A percentile compares a stretch with the other conserved stretches of the same genome.
Conservation (phyloP, 1,140 invertebrate genomes). For the Acyrthosiphon pisum region DNA sequence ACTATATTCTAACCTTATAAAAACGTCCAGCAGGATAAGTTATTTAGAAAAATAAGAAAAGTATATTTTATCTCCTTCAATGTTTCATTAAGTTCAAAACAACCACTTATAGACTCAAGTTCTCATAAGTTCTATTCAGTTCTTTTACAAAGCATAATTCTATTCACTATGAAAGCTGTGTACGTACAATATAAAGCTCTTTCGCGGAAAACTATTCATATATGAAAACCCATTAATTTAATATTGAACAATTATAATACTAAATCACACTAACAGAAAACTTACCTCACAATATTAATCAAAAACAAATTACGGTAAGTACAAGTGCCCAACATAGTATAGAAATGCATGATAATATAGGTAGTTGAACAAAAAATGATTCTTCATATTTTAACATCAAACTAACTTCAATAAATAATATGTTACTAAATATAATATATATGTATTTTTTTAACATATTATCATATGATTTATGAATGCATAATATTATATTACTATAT, state of each 20-base stretch:
- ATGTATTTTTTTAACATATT: not conserved
- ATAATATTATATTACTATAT: no score
- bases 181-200: not conserved
- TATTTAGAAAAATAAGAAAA: not conserved
- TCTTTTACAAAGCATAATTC: not conserved
- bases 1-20: no score
- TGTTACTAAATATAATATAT: not conserved
- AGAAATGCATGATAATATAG: not conserved
- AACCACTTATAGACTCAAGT: not conserved
- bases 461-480: not conserved
- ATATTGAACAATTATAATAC: conserved; percentile 1
- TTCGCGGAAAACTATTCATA: not conserved
- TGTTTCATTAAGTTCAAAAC: not conserved
- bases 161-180: not conserved
- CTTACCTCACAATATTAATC: not conserved
- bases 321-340: not conserved
- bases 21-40: not conserved
- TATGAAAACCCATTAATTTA: not conserved
- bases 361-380: not conserved
- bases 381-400: not conserved
- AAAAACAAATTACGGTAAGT: not conserved
- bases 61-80: not conserved
- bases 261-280: not conserved
- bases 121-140: not conserved
- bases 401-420: not conserved